Conservation (phyloP, 2,888 invertebrate genomes). For the Litoditis marina region DNA sequence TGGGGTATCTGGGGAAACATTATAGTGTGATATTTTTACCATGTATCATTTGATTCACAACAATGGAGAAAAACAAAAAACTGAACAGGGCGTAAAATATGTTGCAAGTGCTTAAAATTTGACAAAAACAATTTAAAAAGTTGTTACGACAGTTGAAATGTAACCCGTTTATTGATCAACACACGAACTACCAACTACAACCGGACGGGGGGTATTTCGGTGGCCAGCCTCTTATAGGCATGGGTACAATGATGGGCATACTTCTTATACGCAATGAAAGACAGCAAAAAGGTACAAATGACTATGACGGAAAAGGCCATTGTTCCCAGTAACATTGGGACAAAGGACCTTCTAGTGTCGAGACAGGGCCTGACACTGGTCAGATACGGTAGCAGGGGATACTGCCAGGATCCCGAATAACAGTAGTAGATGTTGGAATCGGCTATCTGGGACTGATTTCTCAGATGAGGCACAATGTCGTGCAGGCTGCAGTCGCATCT, state of each 20-base stretch:
- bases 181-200: too few relatives aligned
- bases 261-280: constrained; percentile 25
- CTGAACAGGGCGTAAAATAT: too few relatives aligned
- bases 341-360: constrained; percentile 25
- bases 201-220: too few relatives aligned
- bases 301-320: constrained; percentile 35
- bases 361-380: constrained; percentile 40
- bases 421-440: constrained; percentile 51
- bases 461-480: constrained; percentile 35
- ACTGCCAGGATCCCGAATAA: constrained; percentile 52
- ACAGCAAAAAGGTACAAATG: constrained; percentile 30
- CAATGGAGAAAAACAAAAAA: too few relatives aligned
- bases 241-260: constrained; percentile 15
- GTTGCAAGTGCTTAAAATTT: too few relatives aligned
- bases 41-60: too few relatives aligned
- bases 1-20: too few relatives aligned
- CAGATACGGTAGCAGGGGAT: constrained; percentile 49
- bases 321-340: constrained; percentile 42
- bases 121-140: too few relatives aligned
- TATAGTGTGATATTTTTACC: too few relatives aligned
- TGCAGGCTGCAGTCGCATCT: constrained; percentile 53
- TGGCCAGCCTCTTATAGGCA: constrained; percentile 26
- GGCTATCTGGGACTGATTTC: constrained; percentile 34
- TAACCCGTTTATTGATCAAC: too few relatives aligned
- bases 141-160: too few relatives aligned